Conservation (phyloP, 2,113 vertebrate species). For the Lota lota region DNA sequence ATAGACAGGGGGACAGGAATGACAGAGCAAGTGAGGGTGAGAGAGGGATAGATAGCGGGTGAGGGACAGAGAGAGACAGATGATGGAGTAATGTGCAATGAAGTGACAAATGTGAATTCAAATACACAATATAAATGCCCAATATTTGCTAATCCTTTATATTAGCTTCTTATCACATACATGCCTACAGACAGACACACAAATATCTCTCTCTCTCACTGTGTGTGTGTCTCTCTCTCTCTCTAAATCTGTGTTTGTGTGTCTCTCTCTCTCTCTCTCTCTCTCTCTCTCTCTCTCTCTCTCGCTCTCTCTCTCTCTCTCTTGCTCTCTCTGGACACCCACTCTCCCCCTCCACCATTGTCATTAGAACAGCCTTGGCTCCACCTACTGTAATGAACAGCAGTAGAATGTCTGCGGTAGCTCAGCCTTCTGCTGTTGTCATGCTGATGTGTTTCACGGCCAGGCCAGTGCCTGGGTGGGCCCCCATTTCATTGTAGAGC, state of each 20-base stretch:
- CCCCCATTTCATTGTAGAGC: slow-evolving; percentile 13
- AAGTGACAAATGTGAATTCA: too few species aligned
- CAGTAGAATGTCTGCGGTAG: slow-evolving; percentile 51
- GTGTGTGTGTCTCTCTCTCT: too few species aligned
- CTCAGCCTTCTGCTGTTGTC: slow-evolving; percentile 49
- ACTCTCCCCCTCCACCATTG: slow-evolving; percentile 5
- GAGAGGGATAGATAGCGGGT: not conserved
- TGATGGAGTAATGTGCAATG: not conserved
- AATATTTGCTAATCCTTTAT: too few species aligned
- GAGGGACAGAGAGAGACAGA: not conserved
- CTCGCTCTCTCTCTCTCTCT: too few species aligned
- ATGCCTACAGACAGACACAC: too few species aligned
- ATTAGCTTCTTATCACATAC: too few species aligned
- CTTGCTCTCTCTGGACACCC: too few species aligned
- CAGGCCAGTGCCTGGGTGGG: slow-evolving; percentile 38
- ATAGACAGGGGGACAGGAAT: slow-evolving; percentile 5
- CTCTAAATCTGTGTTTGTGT: too few species aligned
- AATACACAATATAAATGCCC: not conserved
- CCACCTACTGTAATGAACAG: slow-evolving; percentile 60
- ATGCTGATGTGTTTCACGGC: slow-evolving; percentile 42
- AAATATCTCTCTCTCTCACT: too few species aligned
- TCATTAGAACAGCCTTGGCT: slow-evolving; percentile 61
- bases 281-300: too few species aligned
- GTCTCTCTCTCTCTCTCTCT: too few species aligned
- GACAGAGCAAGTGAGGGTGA: not conserved